phyloP scores from a whole-genome alignment of 92 coral and sea anemone species.

The Parazoanthus darwini region DNA sequence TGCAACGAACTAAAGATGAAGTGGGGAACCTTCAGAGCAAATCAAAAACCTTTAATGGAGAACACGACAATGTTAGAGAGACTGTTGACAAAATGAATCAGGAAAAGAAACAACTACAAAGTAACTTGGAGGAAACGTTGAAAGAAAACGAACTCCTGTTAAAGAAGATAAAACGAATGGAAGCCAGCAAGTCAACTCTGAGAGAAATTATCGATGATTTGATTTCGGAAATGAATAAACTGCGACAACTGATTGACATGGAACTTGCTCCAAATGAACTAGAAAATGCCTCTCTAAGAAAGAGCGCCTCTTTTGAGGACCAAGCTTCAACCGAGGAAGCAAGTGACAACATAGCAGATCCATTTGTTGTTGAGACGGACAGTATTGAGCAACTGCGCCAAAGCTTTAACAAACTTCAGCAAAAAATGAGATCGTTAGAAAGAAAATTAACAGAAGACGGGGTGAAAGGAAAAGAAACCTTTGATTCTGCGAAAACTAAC shows the following conservation, averaged over 20 bases:
- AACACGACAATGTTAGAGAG: constrained; percentile 20
- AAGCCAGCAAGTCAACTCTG: constrained; percentile 39
- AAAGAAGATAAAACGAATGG: constrained; percentile 51
- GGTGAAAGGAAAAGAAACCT: constrained; percentile 44
- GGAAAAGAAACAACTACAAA: constrained; percentile 50
- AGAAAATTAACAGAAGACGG: constrained; percentile 41
- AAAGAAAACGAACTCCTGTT: constrained; percentile 50
- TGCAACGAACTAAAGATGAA: constrained; percentile 57
- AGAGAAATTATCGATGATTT: constrained; percentile 49
- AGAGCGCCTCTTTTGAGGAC: background rate
- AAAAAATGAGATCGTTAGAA: constrained; percentile 56
- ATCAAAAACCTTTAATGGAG: constrained; percentile 11
- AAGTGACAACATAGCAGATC: constrained; percentile 28
- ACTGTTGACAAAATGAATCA: constrained; percentile 32
- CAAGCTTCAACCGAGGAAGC: constrained; percentile 9
- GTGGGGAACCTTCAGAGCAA: constrained; percentile 24
- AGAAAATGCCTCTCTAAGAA: background rate
- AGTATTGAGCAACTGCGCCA: constrained; percentile 43
- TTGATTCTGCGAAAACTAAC: constrained; percentile 40
- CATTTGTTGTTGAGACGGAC: constrained; percentile 40
- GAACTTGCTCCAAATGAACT: background rate
- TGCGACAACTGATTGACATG: constrained; percentile 51
- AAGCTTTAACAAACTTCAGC: constrained; percentile 54
- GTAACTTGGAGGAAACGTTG: constrained; percentile 41
- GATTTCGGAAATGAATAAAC: constrained; percentile 51